Evolutionary conservation across 2,797 vertebrate species (phyloP), one percentile per base, ranked within the genome.

Genomic region (Ficedula albicollis): DNA sequence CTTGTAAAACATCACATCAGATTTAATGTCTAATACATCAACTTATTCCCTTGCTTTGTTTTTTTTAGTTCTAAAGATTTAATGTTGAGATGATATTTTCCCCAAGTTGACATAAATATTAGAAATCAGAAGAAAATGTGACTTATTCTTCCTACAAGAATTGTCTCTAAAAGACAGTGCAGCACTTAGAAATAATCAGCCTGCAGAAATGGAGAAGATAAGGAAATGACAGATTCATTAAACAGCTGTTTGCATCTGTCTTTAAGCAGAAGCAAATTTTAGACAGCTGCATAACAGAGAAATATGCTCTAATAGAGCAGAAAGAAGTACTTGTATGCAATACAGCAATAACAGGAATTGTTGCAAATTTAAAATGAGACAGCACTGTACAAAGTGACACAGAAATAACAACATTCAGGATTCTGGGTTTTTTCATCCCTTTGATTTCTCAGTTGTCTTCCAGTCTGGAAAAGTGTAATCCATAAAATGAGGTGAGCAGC

Each of bases 1-100:
- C 89, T 94, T 95, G 95, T 97, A 96, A 95, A 96, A 96, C 89
- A 91, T 93, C 89, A 86, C 87, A 95, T 95, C 92, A 96, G 46
- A 91, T 96, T 96, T 93, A 90, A 96, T 89, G 79, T 84, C 91
- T 95, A 90, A 93, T 93, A 39, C 84, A 94, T 96, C 95, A 94
- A 72, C 73, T 92, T 92, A 90, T 95, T 94, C 88, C 77, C 67
- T 89, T 0, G 0, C 63, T 93, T 93, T 91, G 73, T 26, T 85
- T 87, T 62, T 77, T 58, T 52, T 22, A 68, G 44, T 92, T 93
- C 32, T 89, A 59, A 91, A 95, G 92, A 95, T 93, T 93, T 94
- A 92, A 91, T 90, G 69, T 95, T 91, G 82, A 96, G 69, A 93
- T 44, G 34, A 92, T 93, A 84, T 95, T 94, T 96, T 92, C 83